phyloP scores from a whole-genome alignment of 2,113 vertebrate species.

The Oncorhynchus nerka region DNA sequence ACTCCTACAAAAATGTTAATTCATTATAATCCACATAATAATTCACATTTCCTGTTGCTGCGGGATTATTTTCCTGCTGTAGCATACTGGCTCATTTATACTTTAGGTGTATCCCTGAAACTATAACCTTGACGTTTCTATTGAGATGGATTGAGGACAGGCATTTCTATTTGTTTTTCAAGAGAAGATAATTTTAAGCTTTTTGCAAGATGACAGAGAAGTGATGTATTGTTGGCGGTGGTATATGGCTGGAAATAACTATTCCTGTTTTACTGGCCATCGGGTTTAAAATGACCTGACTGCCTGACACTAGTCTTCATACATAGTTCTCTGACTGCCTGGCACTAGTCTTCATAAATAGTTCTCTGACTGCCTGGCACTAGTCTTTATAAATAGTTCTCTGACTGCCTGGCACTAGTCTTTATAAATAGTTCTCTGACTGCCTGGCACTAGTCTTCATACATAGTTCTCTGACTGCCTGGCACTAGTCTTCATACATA shows the following conservation, averaged over 20 bases:
- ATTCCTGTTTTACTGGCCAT: constrained; percentile 2
- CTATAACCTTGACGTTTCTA: too few relatives aligned
- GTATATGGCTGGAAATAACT: constrained; percentile 5
- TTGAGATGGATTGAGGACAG: background rate
- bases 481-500: background rate
- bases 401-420: background rate
- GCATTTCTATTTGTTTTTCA: background rate
- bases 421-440: background rate
- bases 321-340: background rate
- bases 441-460: background rate
- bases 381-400: background rate
- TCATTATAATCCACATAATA: too few relatives aligned
- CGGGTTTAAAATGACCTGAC: constrained; percentile 3
- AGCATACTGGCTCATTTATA: too few relatives aligned
- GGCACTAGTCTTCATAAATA: background rate
- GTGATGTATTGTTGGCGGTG: constrained; percentile 5
- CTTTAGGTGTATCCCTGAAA: too few relatives aligned
- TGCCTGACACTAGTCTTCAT: constrained; percentile 1
- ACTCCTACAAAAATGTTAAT: too few relatives aligned
- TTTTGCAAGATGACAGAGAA: constrained; percentile 20
- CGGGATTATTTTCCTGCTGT: too few relatives aligned
- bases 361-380: background rate
- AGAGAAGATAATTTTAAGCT: background rate
- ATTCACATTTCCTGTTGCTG: too few relatives aligned
- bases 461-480: background rate